Evolutionary conservation across 2,797 vertebrate species (phyloP), one percentile per base, ranked within the genome.

Genomic region (Leptatherina wallacei): DNA sequence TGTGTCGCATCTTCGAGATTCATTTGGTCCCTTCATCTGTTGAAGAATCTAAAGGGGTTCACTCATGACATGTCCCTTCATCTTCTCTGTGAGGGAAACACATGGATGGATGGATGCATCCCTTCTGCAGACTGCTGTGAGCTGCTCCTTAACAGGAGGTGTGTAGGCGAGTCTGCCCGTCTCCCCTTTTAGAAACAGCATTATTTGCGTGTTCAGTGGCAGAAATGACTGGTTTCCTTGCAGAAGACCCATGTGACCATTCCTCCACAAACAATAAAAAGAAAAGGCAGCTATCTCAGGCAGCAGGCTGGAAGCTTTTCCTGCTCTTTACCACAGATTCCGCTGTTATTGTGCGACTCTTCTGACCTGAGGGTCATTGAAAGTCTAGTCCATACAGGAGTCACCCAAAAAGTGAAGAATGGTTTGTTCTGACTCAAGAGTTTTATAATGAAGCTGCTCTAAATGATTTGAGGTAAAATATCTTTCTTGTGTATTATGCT

Each of bases 181-280:
- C 86, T 92, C 90, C 88, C 61, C 79, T 91, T 94, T 94, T 94
- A 93, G 92, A 93, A 94, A 91, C 85, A 66, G 79, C 81, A 89
- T 89, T 89, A 89, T 91, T 91, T 79, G 86, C 87, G 87, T 88
- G 90, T 88, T 90, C 85, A 83, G 86, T 84, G 82, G 89, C 87
- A 94, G 91, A 93, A 92, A 92, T 69, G 86, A 88, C 85, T 85
- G 78, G 88, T 90, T 94, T 93, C 90, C 89, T 88, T 85, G 80
- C 76, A 78, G 81, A 83, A 73, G 78, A 85, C 89, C 59, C 88
- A 92, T 87, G 91, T 89, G 91, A 94, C 88, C 80, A 42, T 84
- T 90, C 86, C 78, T 86, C 77, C 76, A 62, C 84, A 84, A 49
- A 49, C 47, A 49, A 49, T 47, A 22, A 22, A 49, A 49, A n/a